These are phyloP conservation scores for Teleiodes luculella DNA, from an alignment of 2,888 invertebrate genomes.

Conservation along the genomic window DNA sequence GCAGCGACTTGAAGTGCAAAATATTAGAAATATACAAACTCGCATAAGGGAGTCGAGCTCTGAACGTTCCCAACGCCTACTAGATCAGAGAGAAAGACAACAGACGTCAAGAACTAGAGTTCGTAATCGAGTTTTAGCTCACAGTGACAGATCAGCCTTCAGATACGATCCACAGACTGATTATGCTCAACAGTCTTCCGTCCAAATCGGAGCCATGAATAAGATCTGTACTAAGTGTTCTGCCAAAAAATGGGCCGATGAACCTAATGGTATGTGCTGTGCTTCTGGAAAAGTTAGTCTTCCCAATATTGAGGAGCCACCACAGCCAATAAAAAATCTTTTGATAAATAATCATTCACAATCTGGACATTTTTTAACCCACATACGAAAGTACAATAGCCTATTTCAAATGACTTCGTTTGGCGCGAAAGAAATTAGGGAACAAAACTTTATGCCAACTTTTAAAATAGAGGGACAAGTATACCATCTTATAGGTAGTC, in stretches of 20 bases:
- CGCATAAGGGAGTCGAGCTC: too few relatives aligned
- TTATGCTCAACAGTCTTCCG: too few relatives aligned
- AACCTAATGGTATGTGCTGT: slow-evolving; percentile 22
- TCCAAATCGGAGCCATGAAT: slow-evolving; percentile 15
- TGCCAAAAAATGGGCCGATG: slow-evolving; percentile 19
- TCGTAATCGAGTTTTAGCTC: too few relatives aligned
- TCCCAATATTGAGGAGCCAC: slow-evolving; percentile 15
- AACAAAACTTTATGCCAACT: too few relatives aligned
- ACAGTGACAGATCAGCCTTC: too few relatives aligned
- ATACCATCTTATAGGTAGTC: background rate
- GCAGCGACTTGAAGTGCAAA: too few relatives aligned
- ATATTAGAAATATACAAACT: too few relatives aligned
- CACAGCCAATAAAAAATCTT: slow-evolving; percentile 17
- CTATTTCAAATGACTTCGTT: slow-evolving; percentile 29
- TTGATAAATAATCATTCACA: slow-evolving; percentile 17
- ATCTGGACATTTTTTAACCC: slow-evolving; percentile 25
- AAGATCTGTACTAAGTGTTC: slow-evolving; percentile 13
- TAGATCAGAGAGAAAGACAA: too few relatives aligned
- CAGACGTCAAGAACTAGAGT: too few relatives aligned
- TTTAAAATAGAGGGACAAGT: too few relatives aligned
- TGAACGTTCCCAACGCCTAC: too few relatives aligned
- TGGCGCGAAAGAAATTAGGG: slow-evolving; percentile 23
- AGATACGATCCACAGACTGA: too few relatives aligned
- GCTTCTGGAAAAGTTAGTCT: slow-evolving; percentile 19
- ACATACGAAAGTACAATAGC: slow-evolving; percentile 23